These are phyloP conservation scores for Ernsta delagoae DNA, from an alignment of 2,888 invertebrate genomes.

Conservation along the genomic window DNA sequence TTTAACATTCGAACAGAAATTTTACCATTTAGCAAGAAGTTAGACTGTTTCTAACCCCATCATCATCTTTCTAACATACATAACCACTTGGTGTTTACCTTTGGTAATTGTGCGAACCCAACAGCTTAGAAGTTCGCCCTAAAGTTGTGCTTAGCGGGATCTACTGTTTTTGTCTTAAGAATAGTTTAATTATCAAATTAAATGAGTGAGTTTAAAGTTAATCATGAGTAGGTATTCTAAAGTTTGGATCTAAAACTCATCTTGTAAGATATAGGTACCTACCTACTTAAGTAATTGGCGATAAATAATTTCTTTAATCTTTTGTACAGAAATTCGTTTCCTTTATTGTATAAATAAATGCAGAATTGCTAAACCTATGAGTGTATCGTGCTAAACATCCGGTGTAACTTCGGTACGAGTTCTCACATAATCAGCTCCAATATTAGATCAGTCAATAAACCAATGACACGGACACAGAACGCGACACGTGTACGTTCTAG, in stretches of 20 bases:
- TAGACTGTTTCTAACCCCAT: neutral
- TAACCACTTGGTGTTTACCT: slow-evolving; percentile 11
- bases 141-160: neutral
- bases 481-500: too few relatives aligned
- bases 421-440: slow-evolving; percentile 17
- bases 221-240: neutral
- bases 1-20: neutral
- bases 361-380: too few relatives aligned
- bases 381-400: too few relatives aligned
- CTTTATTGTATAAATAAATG: too few relatives aligned
- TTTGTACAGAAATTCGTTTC: too few relatives aligned
- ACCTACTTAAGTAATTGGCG: too few relatives aligned
- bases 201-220: too few relatives aligned
- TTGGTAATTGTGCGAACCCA: slow-evolving; percentile 25
- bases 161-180: slow-evolving; percentile 9
- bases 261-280: too few relatives aligned
- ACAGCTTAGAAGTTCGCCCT: slow-evolving; percentile 13
- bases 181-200: too few relatives aligned
- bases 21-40: neutral
- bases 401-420: neutral
- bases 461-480: slow-evolving; percentile 38
- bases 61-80: slow-evolving; percentile 14
- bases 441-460: slow-evolving; percentile 37
- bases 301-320: too few relatives aligned
- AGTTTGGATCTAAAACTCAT: too few relatives aligned